These are phyloP conservation scores for Melanerpes aurifrons DNA, from an alignment of 2,113 vertebrate genomes.

Conservation along the genomic window DNA sequence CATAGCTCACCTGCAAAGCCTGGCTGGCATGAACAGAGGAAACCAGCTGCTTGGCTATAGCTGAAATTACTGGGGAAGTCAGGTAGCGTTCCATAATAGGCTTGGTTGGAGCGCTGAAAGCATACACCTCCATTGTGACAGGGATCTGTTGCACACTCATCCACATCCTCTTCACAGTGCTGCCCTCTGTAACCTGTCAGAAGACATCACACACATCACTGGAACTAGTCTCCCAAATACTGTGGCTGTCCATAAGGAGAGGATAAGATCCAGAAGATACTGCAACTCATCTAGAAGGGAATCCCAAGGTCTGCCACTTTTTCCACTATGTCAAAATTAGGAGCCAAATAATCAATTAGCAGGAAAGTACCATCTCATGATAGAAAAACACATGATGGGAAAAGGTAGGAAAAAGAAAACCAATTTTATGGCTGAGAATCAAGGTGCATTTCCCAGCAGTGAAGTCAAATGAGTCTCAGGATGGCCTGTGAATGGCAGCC, in stretches of 20 bases:
- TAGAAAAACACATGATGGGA: neutral
- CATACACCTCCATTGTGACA: slow-evolving; percentile 86
- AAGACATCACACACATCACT: neutral
- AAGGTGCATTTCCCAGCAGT: neutral
- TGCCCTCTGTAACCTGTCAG: slow-evolving; percentile 85
- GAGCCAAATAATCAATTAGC: neutral
- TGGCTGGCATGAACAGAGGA: slow-evolving; percentile 84
- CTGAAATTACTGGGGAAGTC: slow-evolving; percentile 79
- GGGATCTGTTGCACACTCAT: slow-evolving; percentile 85
- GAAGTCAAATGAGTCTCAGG: neutral
- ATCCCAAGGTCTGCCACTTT: neutral
- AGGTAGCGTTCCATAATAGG: slow-evolving; percentile 72
- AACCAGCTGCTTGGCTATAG: slow-evolving; percentile 83
- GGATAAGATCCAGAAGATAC: neutral
- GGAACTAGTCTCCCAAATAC: neutral
- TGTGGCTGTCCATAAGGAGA: neutral
- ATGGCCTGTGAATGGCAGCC: neutral
- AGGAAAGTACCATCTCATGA: neutral
- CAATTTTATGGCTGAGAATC: neutral
- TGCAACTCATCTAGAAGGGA: neutral
- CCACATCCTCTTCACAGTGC: slow-evolving; percentile 86
- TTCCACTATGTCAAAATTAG: neutral
- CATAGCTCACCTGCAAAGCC: slow-evolving; percentile 86
- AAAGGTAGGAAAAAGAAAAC: neutral
- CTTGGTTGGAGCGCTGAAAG: slow-evolving; percentile 83